These are phyloP conservation scores for Aleadryas rufinucha DNA, from an alignment of 2,113 vertebrate genomes.

Conservation along the genomic window DNA sequence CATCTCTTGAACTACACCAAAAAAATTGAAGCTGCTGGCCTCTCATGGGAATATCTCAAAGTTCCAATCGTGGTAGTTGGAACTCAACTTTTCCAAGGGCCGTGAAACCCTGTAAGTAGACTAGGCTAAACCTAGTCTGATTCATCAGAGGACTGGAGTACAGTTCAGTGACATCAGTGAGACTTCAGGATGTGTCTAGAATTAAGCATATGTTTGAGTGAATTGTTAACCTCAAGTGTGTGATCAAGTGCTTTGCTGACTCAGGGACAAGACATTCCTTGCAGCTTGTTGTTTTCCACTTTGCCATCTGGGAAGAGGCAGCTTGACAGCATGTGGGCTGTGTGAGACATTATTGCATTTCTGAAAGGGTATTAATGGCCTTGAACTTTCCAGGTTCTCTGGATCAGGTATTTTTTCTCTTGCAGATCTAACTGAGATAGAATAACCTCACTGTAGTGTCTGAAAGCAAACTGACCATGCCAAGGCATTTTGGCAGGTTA, in stretches of 20 bases:
- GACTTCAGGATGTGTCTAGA: not conserved
- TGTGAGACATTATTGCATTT: conserved; percentile 22
- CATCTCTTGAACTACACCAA: not conserved
- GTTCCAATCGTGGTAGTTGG: not conserved
- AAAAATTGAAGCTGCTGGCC: not conserved
- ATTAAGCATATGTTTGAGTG: conserved; percentile 7
- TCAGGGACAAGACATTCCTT: conserved; percentile 36
- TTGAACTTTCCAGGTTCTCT: not conserved
- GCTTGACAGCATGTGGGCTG: conserved; percentile 40
- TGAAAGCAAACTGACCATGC: not conserved
- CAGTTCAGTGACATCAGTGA: not conserved
- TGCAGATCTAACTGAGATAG: not conserved
- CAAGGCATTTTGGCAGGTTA: not conserved
- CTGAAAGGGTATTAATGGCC: conserved; percentile 5
- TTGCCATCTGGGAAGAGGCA: conserved; percentile 49
- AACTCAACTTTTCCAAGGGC: not conserved
- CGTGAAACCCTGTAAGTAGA: not conserved
- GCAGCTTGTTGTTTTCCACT: conserved; percentile 50
- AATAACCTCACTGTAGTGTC: not conserved
- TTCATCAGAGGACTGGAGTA: not conserved
- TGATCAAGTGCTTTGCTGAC: conserved; percentile 36
- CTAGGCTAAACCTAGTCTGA: not conserved
- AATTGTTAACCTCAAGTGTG: conserved; percentile 3
- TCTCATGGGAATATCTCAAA: not conserved
- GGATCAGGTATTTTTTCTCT: not conserved